phyloP scores from a whole-genome alignment of 2,113 vertebrate species.

The Lipotes vexillifer region DNA sequence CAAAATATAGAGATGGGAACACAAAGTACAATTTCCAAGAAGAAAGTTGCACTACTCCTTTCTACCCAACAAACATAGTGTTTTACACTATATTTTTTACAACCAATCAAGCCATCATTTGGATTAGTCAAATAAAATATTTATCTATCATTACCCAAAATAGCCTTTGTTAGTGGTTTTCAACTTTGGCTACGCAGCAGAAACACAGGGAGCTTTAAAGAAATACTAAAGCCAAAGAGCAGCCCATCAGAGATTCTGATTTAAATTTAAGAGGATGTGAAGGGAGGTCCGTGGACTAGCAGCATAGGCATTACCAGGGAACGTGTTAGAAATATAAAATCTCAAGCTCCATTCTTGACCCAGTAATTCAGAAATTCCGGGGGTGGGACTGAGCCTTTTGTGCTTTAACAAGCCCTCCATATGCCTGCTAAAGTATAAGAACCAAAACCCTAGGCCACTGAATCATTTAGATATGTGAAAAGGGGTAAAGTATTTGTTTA shows the following conservation, averaged over 20 bases:
- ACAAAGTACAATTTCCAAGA: constrained; percentile 34
- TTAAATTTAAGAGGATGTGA: neutral
- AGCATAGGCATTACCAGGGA: neutral
- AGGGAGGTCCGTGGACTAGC: neutral
- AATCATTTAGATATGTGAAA: neutral
- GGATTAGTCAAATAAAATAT: neutral
- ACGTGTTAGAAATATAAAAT: neutral
- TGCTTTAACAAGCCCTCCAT: neutral
- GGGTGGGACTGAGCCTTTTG: fast-evolving
- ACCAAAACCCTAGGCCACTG: neutral
- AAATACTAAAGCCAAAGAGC: neutral
- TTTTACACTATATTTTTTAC: neutral
- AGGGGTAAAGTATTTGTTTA: neutral
- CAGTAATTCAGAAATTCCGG: neutral
- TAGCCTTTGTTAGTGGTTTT: neutral
- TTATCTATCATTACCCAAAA: neutral
- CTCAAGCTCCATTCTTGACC: neutral
- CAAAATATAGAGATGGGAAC: constrained; percentile 24
- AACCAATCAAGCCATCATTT: neutral
- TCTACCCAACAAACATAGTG: neutral
- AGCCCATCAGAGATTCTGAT: neutral
- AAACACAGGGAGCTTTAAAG: neutral
- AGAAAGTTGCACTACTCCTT: neutral
- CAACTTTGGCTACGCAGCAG: neutral
- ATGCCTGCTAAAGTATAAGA: neutral